Base-by-base conservation (phyloP, 2,888 invertebrate species). In the Phortica magna region DNA sequence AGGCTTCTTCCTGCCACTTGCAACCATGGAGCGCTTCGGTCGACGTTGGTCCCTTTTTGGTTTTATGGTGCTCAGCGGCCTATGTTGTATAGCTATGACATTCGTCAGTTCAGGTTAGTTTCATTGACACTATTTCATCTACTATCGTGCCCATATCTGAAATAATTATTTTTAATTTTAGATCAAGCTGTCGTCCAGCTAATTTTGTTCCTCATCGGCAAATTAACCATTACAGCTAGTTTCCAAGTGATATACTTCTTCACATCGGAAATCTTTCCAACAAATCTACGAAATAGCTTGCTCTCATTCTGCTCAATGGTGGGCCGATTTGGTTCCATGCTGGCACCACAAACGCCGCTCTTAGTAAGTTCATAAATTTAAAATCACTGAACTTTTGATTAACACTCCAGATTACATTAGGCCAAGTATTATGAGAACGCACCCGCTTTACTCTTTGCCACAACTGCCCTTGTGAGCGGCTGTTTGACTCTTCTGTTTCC, bases 251-350 rank as follows among this genome's bases (percentile, higher is more conserved):
- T 95, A 80, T 95, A 95, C 91, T 93, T 95, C 88, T 94, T 93
- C 90, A 94, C 95, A 64, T 93, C 95, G 39, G 95, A 95, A 92
- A 92, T 95, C 91, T 95, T 95, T 91, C 95, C 95, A 17, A 95
- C 95, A 70, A 93, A 92, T 77, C 89, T 94, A 75, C 93, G 95
- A 80, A 94, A 94, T 88, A 94, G 95, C n/a, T 92, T 95, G 80
- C 93, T 95, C 72, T 94, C 94, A 43, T 94, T 94, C 74, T 95
- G 95, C 90, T 95, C 95, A 68, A 95, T 95, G 92, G 93, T 95
- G 83, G 95, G 95, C 72, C 92, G 95, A 65, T 80, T 95, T 78
- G 95, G 95, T 39, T 94, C 95, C 67, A 94, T 95, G 88, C 89
- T 95, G 71, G 95, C 95, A 57, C 95, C 95, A 64, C 95, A 95